phyloP scores from a whole-genome alignment of 2,797 vertebrate species.

The Crocidura indochinensis region DNA sequence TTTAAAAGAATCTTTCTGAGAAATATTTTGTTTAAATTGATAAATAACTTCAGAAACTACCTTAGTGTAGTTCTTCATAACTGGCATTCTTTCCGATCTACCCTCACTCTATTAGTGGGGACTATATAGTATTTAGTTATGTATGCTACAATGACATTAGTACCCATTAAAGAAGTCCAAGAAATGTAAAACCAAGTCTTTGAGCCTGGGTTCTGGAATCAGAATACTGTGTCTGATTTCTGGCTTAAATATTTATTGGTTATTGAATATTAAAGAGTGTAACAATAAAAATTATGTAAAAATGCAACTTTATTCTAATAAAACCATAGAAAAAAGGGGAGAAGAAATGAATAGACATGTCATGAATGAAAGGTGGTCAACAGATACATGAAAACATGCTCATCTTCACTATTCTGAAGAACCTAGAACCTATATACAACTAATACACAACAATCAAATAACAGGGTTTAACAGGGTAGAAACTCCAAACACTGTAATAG shows the following conservation, averaged over 20 bases:
- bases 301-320: too few relatives aligned
- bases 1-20: background rate
- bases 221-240: background rate
- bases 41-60: background rate
- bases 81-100: background rate
- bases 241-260: background rate
- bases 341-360: too few relatives aligned
- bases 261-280: background rate
- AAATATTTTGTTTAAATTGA: background rate
- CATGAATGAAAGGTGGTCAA: too few relatives aligned
- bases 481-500: too few relatives aligned
- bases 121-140: background rate
- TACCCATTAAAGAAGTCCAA: background rate
- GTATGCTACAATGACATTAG: background rate
- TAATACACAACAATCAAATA: too few relatives aligned
- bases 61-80: background rate
- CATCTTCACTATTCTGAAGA: too few relatives aligned
- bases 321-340: too few relatives aligned
- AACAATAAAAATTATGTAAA: too few relatives aligned
- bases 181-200: background rate
- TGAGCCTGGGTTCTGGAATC: background rate
- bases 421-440: too few relatives aligned
- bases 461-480: too few relatives aligned
- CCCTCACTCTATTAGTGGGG: background rate
- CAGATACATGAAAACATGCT: too few relatives aligned